phyloP scores from a whole-genome alignment of 2,797 vertebrate species.

The Poecilia gillii region DNA sequence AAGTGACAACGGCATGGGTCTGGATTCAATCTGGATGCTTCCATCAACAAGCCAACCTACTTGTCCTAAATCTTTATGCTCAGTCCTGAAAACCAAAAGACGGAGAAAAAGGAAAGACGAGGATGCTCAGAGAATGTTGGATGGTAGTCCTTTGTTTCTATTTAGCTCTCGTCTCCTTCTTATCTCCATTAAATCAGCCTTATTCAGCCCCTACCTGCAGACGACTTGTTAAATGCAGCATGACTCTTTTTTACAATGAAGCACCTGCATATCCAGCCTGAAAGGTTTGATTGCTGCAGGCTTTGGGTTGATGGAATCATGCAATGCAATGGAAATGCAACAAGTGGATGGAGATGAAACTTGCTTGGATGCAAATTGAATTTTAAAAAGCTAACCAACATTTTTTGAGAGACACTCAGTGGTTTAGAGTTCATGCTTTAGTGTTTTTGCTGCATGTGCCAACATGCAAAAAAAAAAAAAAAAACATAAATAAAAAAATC shows the following conservation, averaged over 20 bases:
- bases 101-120: slow-evolving; percentile 2
- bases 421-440: background rate
- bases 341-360: background rate
- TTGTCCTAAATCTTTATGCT: slow-evolving; percentile 61
- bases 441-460: background rate
- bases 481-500: background rate
- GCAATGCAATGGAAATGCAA: background rate
- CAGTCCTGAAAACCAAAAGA: slow-evolving; percentile 49
- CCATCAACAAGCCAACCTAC: slow-evolving; percentile 63
- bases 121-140: background rate
- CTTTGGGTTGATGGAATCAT: background rate
- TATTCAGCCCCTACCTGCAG: slow-evolving; percentile 4
- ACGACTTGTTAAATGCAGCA: background rate
- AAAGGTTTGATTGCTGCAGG: background rate
- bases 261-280: background rate
- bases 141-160: slow-evolving; percentile 11
- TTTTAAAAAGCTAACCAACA: background rate
- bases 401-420: background rate
- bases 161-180: slow-evolving; percentile 48
- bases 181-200: slow-evolving; percentile 32
- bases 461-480: background rate
- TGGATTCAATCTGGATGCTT: slow-evolving; percentile 74
- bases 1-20: slow-evolving; percentile 56
- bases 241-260: background rate
- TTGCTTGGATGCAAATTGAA: background rate